Evolutionary conservation across 1,140 invertebrate genomes (phyloP).

Genomic region (Zaprionus nigranus): DNA sequence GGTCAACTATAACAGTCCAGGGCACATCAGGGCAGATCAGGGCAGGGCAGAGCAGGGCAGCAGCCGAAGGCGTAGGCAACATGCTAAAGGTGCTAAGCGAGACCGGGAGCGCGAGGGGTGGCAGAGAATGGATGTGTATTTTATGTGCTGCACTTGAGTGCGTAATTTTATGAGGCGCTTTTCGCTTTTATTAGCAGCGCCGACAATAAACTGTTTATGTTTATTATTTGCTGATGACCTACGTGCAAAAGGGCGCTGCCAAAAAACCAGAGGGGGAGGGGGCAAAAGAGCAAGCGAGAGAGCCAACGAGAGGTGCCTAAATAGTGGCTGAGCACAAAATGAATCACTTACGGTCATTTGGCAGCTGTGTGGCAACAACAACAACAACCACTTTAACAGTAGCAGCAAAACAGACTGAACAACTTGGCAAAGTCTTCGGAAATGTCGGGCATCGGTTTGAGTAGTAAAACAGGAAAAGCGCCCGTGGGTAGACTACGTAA

Average conservation of each 20-base stretch:
- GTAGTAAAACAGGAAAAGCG: slow-evolving; percentile 64
- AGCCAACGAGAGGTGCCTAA: slow-evolving; percentile 16
- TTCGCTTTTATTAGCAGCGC: slow-evolving; percentile 79
- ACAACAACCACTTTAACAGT: not conserved
- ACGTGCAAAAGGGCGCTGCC: slow-evolving; percentile 67
- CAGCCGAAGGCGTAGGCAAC: not conserved
- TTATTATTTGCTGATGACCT: slow-evolving; percentile 83
- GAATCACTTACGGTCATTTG: slow-evolving; percentile 78
- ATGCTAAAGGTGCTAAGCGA: not conserved
- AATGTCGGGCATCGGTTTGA: slow-evolving; percentile 43
- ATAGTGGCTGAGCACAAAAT: slow-evolving; percentile 68
- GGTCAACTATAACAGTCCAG: slow-evolving; percentile 35
- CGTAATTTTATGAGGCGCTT: slow-evolving; percentile 78
- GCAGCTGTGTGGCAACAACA: slow-evolving; percentile 20
- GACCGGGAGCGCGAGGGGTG: not conserved
- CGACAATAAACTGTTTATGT: slow-evolving; percentile 83
- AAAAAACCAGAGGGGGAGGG: not conserved
- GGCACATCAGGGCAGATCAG: not conserved
- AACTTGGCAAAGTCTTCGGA: slow-evolving; percentile 38
- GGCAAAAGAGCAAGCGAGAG: not conserved
- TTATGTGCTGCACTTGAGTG: slow-evolving; percentile 80
- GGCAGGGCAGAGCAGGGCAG: not conserved
- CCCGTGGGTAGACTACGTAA: slow-evolving; percentile 76
- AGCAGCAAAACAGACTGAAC: slow-evolving; percentile 19
- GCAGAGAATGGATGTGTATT: slow-evolving; percentile 55